Evolutionary conservation across 2,888 invertebrate genomes (phyloP).

Genomic region (Sinotaia quadrata): DNA sequence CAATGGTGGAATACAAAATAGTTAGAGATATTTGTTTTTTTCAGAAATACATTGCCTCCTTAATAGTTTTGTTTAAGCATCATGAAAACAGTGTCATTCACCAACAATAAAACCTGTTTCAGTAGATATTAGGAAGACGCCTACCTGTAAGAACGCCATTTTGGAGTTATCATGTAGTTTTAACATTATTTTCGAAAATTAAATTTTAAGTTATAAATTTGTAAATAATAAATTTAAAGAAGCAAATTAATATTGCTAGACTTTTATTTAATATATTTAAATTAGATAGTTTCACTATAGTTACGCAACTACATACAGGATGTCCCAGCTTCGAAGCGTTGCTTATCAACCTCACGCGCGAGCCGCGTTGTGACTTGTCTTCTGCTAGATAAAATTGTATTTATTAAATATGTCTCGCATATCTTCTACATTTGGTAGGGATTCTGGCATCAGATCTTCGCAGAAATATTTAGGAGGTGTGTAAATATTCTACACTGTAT

Average conservation of each 20-base stretch:
- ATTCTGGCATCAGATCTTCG: slow-evolving; percentile 35
- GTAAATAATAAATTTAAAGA: too few species aligned
- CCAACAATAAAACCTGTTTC: not conserved
- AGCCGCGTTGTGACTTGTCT: slow-evolving; percentile 51
- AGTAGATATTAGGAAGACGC: slow-evolving; percentile 36
- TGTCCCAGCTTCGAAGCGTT: slow-evolving; percentile 36
- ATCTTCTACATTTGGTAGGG: slow-evolving; percentile 43
- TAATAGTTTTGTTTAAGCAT: too few species aligned
- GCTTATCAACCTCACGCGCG: slow-evolving; percentile 50
- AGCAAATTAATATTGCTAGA: too few species aligned
- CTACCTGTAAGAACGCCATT: slow-evolving; percentile 61
- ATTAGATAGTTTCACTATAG: too few species aligned
- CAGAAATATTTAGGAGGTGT: slow-evolving; percentile 44
- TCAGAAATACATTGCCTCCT: too few species aligned
- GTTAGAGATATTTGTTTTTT: too few species aligned
- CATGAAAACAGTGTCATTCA: not conserved
- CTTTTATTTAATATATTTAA: too few species aligned
- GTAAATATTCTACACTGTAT: slow-evolving; percentile 14
- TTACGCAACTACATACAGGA: too few species aligned
- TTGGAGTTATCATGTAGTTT: too few species aligned
- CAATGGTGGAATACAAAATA: too few species aligned
- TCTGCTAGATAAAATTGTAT: slow-evolving; percentile 4
- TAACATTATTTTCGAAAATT: slow-evolving; percentile 4
- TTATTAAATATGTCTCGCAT: slow-evolving; percentile 45
- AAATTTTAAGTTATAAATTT: too few species aligned